Base-by-base conservation (phyloP, 2,888 invertebrate species). In the Acronicta psi region DNA sequence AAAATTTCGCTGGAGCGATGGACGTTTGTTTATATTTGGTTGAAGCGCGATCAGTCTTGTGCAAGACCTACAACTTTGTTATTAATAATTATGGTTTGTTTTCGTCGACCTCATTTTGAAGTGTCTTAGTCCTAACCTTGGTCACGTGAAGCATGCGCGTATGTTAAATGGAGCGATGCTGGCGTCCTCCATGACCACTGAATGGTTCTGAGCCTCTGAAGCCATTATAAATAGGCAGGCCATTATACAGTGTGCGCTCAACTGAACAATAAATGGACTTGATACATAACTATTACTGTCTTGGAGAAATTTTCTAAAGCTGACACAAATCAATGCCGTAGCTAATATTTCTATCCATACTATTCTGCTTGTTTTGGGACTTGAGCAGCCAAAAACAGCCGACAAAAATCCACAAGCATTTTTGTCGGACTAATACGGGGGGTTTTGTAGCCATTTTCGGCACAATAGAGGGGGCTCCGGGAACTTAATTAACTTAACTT, bases 101-200 rank as follows among this genome's bases (percentile, higher is more conserved):
- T 43, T 58, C 44, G 46, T 45, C 46, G 71, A 57, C 61, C 66
- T 40, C 49, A 45, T 55, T 58, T 56, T 25, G 18, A 23, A 34
- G 23, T 68, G 77, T 82, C 81, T 82, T 82, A 70, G 75, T 57
- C 69, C 62, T 67, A 78, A 78, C 73, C 77, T 75, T 76, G 81
- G 74, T 72, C 69, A 73, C 72, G 75, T 83, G 85, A 87, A 85
- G 85, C 86, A 84, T 88, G 86, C 85, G 81, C 81, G 83, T 82
- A 77, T 89, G 89, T 87, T 85, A 84, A 91, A 87, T 91, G 89
- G 88, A 91, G 87, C 91, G 91, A 72, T 76, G 74, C 82, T 78
- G 77, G 68, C 80, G 91, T 85, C 87, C 91, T 88, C 88, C 80
- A 85, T 91, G 85, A 81, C 89, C 87, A 89, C 79, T 90, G 83